Evolutionary conservation across 2,888 invertebrate genomes (phyloP).

Genomic region (Tanytarsus gracilentus): DNA sequence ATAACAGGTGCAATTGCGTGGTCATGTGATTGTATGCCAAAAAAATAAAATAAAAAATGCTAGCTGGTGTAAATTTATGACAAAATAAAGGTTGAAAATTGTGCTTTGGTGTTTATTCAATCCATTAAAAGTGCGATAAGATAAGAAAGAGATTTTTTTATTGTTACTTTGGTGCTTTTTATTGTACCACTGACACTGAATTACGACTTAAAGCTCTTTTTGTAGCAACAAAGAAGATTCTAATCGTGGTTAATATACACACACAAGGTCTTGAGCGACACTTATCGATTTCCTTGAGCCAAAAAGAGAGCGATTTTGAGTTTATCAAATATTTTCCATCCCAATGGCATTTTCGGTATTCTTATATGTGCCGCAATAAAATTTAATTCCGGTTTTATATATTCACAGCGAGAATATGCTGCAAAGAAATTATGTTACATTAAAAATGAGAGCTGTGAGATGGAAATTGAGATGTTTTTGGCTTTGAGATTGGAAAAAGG

Average conservation of each 20-base stretch:
- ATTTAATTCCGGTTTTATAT: not conserved
- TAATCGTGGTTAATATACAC: no score
- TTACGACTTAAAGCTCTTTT: no score
- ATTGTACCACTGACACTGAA: not conserved
- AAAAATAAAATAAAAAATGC: no score
- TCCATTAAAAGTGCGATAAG: not conserved
- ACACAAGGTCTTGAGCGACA: no score
- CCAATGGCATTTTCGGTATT: conserved; percentile 7
- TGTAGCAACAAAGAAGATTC: not conserved
- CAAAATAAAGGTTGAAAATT: not conserved
- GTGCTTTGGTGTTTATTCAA: not conserved
- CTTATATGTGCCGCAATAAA: not conserved
- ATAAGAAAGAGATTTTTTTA: not conserved
- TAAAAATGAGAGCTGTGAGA: not conserved
- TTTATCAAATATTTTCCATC: not conserved
- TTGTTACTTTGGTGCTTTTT: not conserved
- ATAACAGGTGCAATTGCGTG: not conserved
- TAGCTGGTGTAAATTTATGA: not conserved
- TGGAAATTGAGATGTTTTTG: no score
- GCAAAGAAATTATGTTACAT: not conserved
- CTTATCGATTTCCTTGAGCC: not conserved
- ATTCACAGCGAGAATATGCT: not conserved
- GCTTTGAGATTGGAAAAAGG: no score
- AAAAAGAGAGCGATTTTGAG: not conserved
- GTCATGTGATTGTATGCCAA: conserved; percentile 15